A percentile compares a stretch with the other conserved stretches of the same genome.
These are phyloP conservation scores for Phodopus roborovskii DNA, from an alignment of 2,113 vertebrate genomes.

Conservation along the genomic window DNA sequence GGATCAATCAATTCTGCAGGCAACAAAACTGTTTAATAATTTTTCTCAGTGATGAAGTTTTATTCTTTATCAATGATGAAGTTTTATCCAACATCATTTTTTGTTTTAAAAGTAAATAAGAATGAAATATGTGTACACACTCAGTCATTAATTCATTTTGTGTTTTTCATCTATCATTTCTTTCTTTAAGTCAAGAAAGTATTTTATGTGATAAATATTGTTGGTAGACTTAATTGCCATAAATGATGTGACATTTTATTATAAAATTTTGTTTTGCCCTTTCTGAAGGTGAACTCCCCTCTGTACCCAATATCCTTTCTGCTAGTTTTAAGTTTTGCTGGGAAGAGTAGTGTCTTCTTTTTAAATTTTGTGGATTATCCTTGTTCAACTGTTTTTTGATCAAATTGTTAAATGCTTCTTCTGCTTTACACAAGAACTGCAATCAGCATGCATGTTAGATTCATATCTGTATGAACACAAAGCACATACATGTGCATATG, in stretches of 20 bases:
- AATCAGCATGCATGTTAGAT: not conserved
- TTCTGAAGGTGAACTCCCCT: not conserved
- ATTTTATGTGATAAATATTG: not conserved
- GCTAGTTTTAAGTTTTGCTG: not conserved
- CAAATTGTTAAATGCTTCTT: not conserved
- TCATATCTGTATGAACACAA: not conserved
- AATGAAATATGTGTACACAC: not conserved
- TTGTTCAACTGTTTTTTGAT: not conserved
- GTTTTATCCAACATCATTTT: not conserved
- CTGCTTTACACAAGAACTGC: not conserved
- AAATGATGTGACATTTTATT: not conserved
- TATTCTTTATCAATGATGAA: not conserved
- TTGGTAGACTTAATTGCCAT: not conserved
- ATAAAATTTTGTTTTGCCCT: not conserved
- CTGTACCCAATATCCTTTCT: not conserved
- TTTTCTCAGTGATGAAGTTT: not conserved
- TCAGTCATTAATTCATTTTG: not conserved
- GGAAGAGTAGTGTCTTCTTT: not conserved
- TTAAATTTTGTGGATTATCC: not conserved
- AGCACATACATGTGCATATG: not conserved
- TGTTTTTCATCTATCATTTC: not conserved
- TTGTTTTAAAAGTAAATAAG: slow-evolving; percentile 44
- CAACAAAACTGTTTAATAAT: slow-evolving; percentile 19
- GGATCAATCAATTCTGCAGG: not conserved
- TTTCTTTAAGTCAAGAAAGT: not conserved